Base-by-base conservation (phyloP, 2,797 vertebrate species). In the Chaunax sp. region DNA sequence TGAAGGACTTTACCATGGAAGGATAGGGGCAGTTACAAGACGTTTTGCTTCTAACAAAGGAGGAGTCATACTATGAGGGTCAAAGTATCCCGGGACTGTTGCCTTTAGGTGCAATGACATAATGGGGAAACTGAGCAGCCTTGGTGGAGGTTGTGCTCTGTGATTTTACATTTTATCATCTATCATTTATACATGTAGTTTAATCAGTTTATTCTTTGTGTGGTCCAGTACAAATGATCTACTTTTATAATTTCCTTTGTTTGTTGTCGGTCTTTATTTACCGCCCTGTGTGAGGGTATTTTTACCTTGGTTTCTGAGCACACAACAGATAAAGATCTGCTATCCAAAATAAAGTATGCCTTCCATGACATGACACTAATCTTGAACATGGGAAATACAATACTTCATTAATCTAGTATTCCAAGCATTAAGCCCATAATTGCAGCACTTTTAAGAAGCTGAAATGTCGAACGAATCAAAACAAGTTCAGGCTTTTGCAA, bases 401-500 rank as follows among this genome's bases (percentile, higher is more conserved):
- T 22, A 3, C 16, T 44, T 30, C 2, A 49, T 52, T 20, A 22
- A 60, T 66, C 44, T 14, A 19, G 18, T 40, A 41, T 47, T 33
- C 49, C 41, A 61, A 63, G 38, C 41, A n/a, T 6, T 9, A 7
- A 45, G 16, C 0, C 9, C 30, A 43, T 8, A 41, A 40, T 15
- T 15, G 15, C 13, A 40, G 13, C 2, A 43, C 40, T 53, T 19
- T 35, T 49, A 1, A 44, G 5, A 28, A 8, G 54, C 46, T 56
- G 26, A 26, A 30, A 56, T 6, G 20, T 47, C 20, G 61, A 68
- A 54, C 37, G 13, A 43, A 56, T 18, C n/a, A 20, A 68, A 52
- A 9, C 20, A 64, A 52, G 20, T 41, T 60, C n/a, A 64, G 20
- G 22, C 35, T 13, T 57, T 51, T 26, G 35, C 41, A 50, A 54